Percentiles rank a stretch among this genome's conserved stretches.
phyloP scores from a whole-genome alignment of 1,140 invertebrate genomes.

The Euwallacea similis region DNA sequence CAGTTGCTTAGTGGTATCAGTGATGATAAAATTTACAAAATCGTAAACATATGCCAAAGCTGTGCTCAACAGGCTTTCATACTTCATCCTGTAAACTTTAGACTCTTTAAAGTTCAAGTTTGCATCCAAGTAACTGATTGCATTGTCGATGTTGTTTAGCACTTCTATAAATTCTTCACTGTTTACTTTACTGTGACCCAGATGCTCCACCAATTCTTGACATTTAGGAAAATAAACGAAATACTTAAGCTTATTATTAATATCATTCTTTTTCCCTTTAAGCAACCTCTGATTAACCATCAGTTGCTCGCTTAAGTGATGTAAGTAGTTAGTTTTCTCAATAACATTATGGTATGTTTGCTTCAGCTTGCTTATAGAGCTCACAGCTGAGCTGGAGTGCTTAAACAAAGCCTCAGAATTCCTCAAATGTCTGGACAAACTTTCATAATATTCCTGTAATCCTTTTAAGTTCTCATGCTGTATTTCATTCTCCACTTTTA shows the following conservation, averaged over 20 bases:
- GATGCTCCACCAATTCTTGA: constrained; percentile 69
- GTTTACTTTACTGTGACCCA: constrained; percentile 70
- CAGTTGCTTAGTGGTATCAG: constrained; percentile 75
- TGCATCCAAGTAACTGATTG: constrained; percentile 79
- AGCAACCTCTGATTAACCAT: constrained; percentile 84
- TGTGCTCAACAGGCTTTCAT: constrained; percentile 76
- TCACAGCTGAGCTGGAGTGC: constrained; percentile 70
- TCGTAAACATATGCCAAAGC: constrained; percentile 61
- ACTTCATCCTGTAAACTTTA: constrained; percentile 77
- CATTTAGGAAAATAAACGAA: constrained; percentile 84
- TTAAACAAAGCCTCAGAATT: constrained; percentile 67
- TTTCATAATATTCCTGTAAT: constrained; percentile 48
- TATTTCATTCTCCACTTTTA: constrained; percentile 51
- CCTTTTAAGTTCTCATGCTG: constrained; percentile 51
- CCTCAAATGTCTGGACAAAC: constrained; percentile 38
- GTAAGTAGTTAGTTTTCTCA: constrained; percentile 86
- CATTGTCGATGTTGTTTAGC: constrained; percentile 83
- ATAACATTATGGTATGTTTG: constrained; percentile 83
- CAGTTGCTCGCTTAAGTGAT: constrained; percentile 86
- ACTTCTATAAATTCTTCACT: constrained; percentile 79
- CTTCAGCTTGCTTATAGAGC: constrained; percentile 70
- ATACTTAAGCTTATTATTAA: constrained; percentile 78
- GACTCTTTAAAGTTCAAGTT: constrained; percentile 75
- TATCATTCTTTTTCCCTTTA: constrained; percentile 74
- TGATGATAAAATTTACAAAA: constrained; percentile 47